A percentile compares a stretch with the other conserved stretches of the same genome.
Conservation (phyloP, 2,797 vertebrate genomes). For the Acipenser oxyrinchus region DNA sequence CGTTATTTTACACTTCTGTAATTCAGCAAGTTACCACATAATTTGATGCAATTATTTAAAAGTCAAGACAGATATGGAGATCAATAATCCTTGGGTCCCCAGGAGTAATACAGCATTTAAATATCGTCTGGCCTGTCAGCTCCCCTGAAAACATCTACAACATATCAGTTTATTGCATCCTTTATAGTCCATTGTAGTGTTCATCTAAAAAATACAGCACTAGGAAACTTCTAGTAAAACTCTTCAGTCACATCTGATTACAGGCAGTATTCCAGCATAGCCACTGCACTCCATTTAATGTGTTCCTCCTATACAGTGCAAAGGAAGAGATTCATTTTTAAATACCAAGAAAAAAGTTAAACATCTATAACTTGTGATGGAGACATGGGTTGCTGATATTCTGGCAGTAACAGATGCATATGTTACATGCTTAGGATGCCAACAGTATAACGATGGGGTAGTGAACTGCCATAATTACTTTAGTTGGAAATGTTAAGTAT, state of each 20-base stretch:
- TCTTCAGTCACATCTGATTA: background rate
- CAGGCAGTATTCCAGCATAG: background rate
- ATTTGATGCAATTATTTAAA: background rate
- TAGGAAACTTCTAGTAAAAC: background rate
- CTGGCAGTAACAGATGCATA: too few species aligned
- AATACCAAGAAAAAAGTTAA: too few species aligned
- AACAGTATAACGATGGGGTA: too few species aligned
- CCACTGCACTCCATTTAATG: background rate
- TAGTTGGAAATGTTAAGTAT: too few species aligned
- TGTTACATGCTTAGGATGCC: too few species aligned
- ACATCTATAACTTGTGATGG: too few species aligned
- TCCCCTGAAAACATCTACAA: background rate
- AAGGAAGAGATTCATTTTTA: too few species aligned
- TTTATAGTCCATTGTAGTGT: background rate
- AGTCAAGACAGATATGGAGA: background rate
- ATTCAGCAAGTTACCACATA: background rate
- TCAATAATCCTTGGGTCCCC: background rate
- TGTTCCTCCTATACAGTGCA: too few species aligned
- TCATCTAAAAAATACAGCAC: background rate
- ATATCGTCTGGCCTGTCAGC: background rate
- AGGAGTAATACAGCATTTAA: background rate
- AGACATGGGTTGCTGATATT: too few species aligned
- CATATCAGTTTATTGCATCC: background rate
- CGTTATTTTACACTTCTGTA: background rate
- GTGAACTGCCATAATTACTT: too few species aligned